Conservation (phyloP, 2,797 vertebrate species). For the Hoplostethus atlanticus region DNA sequence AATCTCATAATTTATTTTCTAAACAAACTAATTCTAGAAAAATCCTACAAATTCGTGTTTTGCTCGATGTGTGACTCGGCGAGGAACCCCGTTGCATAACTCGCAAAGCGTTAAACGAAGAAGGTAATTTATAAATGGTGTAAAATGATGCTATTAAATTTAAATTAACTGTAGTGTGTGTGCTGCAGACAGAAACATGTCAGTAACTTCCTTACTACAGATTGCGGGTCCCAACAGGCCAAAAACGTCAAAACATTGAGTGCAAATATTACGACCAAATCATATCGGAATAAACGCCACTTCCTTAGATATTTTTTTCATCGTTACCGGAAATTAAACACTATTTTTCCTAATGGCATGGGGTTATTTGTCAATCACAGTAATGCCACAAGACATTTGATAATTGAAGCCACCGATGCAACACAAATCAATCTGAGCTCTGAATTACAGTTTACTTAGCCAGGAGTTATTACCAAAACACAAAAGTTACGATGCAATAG, state of each 20-base stretch:
- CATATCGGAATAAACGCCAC: slow-evolving; percentile 18
- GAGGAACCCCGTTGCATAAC: too few relatives aligned
- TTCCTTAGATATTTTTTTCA: neutral
- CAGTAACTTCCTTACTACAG: neutral
- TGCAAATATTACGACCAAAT: neutral
- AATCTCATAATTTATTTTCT: neutral
- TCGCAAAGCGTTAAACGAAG: neutral
- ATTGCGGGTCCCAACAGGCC: slow-evolving; percentile 9
- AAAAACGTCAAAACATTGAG: neutral
- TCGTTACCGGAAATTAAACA: neutral
- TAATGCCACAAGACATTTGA: neutral
- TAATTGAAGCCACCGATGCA: neutral
- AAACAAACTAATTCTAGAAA: neutral
- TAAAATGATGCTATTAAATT: too few relatives aligned
- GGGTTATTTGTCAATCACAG: neutral
- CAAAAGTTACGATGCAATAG: neutral
- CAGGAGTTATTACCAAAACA: too few relatives aligned
- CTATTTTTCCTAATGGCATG: too few relatives aligned
- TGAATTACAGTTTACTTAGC: too few relatives aligned
- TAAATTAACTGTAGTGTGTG: neutral
- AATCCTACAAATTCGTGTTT: neutral
- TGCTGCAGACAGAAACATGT: neutral
- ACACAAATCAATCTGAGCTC: neutral
- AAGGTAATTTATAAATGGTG: neutral
- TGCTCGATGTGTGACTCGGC: too few relatives aligned